A percentile compares a stretch with the other conserved stretches of the same genome.
phyloP scores from a whole-genome alignment of 2,888 invertebrate genomes.

The Diarsia mendica region DNA sequence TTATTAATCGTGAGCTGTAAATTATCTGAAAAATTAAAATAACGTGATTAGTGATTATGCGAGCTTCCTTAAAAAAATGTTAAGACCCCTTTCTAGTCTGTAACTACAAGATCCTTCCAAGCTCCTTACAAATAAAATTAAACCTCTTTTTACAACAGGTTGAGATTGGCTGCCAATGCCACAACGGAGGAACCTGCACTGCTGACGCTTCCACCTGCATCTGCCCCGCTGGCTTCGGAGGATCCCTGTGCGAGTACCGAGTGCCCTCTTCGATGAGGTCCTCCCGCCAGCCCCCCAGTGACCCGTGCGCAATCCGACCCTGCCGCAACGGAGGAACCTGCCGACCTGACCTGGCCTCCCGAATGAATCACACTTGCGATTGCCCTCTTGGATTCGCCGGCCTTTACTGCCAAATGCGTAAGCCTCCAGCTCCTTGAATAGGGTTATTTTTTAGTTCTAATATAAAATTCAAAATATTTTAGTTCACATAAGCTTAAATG shows the following conservation, averaged over 20 bases:
- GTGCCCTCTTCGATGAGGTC: constrained; percentile 71
- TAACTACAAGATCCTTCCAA: too few relatives aligned
- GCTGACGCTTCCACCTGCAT: constrained; percentile 88
- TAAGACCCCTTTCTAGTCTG: background rate
- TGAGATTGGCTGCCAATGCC: constrained; percentile 90
- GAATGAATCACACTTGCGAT: constrained; percentile 92
- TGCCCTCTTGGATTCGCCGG: constrained; percentile 95
- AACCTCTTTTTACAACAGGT: constrained; percentile 14
- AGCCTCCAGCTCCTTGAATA: constrained; percentile 69
- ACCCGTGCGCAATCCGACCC: constrained; percentile 91
- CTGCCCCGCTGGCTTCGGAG: constrained; percentile 86
- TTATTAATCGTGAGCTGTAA: background rate
- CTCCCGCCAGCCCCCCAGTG: constrained; percentile 72
- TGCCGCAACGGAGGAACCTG: constrained; percentile 96
- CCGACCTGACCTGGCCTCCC: constrained; percentile 80
- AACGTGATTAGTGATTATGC: background rate
- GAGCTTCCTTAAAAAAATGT: background rate
- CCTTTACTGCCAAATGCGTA: constrained; percentile 94
- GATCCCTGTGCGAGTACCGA: constrained; percentile 82
- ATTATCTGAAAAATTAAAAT: background rate
- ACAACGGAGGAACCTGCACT: constrained; percentile 92
- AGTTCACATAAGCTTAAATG: too few relatives aligned
- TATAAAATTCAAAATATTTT: too few relatives aligned
- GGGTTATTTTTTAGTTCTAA: too few relatives aligned
- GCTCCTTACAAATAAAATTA: background rate